Evolutionary conservation across 2,797 vertebrate species (phyloP).

Genomic region (Nyctibius grandis): DNA sequence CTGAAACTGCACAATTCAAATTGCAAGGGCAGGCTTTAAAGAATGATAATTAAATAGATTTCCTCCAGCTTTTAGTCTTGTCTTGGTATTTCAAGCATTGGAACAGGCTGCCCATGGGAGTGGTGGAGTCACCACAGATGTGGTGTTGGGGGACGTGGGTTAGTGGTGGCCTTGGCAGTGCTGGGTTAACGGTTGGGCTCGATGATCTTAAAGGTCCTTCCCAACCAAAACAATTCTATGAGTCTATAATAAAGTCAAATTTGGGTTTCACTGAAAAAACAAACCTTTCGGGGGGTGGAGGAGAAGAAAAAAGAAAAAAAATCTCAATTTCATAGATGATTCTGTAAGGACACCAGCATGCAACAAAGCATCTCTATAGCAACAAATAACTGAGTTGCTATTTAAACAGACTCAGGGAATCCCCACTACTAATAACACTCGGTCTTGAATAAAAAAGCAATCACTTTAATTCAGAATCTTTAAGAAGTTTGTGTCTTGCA

Average conservation of each 20-base stretch:
- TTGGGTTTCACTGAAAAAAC: background rate
- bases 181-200: too few species aligned
- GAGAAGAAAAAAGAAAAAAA: background rate
- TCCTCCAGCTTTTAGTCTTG: too few species aligned
- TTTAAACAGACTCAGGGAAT: background rate
- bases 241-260: background rate
- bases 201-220: too few species aligned
- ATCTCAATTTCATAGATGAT: background rate
- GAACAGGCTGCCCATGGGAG: too few species aligned
- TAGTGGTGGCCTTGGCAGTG: too few species aligned
- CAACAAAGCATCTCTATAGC: background rate
- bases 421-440: background rate
- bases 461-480: background rate
- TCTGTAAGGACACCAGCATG: background rate
- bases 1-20: too few species aligned
- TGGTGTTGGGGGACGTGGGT: too few species aligned
- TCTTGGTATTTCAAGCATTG: too few species aligned
- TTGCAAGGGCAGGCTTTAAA: too few species aligned
- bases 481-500: background rate
- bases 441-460: background rate
- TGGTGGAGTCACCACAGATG: too few species aligned
- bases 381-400: background rate
- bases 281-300: background rate
- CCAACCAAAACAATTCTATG: too few species aligned
- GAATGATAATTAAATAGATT: too few species aligned